These are phyloP conservation scores for Cantharis rustica DNA, from an alignment of 2,888 invertebrate species.

Conservation along the genomic window DNA sequence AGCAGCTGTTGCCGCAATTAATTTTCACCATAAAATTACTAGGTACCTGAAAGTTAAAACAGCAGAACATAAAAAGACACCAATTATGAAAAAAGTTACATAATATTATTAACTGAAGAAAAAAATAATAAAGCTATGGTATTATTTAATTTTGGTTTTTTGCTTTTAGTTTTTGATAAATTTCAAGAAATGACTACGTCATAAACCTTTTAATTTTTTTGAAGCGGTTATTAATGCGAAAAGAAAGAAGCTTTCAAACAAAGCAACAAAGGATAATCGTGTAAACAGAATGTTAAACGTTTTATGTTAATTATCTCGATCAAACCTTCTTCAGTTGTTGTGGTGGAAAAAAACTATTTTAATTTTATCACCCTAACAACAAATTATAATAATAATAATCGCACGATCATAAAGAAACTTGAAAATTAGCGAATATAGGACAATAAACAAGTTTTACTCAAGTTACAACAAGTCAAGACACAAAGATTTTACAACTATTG, in stretches of 20 bases:
- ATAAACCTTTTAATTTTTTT: neutral
- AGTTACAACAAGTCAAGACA: slow-evolving; percentile 1
- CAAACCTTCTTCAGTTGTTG: neutral
- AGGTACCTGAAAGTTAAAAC: neutral
- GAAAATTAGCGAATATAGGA: neutral
- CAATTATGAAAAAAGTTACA: neutral
- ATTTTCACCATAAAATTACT: neutral
- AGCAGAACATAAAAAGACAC: neutral
- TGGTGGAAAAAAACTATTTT: neutral
- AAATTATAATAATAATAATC: neutral
- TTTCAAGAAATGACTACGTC: neutral
- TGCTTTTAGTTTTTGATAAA: neutral
- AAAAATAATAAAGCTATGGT: neutral
- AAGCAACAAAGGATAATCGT: neutral
- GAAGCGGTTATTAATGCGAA: neutral
- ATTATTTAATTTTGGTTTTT: neutral
- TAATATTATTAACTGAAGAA: neutral
- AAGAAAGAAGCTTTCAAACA: neutral
- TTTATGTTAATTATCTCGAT: slow-evolving; percentile 2
- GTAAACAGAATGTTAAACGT: neutral
- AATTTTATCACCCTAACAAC: neutral
- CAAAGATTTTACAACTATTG: slow-evolving; percentile 12
- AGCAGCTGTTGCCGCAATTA: neutral
- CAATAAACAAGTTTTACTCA: slow-evolving; percentile 4
- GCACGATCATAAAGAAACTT: neutral